These are phyloP conservation scores for Zosterops lateralis DNA, from an alignment of 2,113 vertebrate genomes.

Conservation along the genomic window DNA sequence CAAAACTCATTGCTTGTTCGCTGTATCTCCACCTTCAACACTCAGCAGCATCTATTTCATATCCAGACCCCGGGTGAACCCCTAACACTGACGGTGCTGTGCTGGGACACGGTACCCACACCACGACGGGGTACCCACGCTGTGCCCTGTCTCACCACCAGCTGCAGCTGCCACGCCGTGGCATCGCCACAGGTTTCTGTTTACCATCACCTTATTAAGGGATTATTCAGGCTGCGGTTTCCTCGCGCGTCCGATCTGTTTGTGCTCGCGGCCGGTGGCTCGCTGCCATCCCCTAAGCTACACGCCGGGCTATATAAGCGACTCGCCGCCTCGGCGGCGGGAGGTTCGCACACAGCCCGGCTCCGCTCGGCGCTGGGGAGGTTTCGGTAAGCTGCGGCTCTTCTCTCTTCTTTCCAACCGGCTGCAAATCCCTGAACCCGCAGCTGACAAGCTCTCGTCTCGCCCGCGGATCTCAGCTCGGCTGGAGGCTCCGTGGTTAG, in stretches of 20 bases:
- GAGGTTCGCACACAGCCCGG: background rate
- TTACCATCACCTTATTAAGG: conserved; percentile 21
- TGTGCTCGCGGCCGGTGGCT: conserved; percentile 70
- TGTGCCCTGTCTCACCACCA: background rate
- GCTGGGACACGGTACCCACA: rapidly evolving
- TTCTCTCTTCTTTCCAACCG: background rate
- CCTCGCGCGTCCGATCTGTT: conserved; percentile 69
- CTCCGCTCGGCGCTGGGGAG: conserved; percentile 28
- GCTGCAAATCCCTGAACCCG: background rate
- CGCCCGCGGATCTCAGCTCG: background rate
- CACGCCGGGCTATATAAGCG: conserved; percentile 79
- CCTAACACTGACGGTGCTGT: rapidly evolving
- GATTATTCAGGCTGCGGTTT: conserved; percentile 58
- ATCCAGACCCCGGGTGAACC: background rate
- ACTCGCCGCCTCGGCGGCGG: background rate
- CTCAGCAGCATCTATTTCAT: background rate
- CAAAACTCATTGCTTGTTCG: rapidly evolving
- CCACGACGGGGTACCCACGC: background rate
- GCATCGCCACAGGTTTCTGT: background rate
- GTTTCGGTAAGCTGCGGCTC: conserved; percentile 34
- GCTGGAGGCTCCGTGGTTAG: background rate
- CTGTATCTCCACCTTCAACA: background rate
- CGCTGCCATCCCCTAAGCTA: conserved; percentile 70
- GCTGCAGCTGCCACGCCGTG: background rate
- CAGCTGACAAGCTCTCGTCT: background rate